Evolutionary conservation across 2,113 vertebrate species (phyloP).

Genomic region (Phaethornis superciliosus): DNA sequence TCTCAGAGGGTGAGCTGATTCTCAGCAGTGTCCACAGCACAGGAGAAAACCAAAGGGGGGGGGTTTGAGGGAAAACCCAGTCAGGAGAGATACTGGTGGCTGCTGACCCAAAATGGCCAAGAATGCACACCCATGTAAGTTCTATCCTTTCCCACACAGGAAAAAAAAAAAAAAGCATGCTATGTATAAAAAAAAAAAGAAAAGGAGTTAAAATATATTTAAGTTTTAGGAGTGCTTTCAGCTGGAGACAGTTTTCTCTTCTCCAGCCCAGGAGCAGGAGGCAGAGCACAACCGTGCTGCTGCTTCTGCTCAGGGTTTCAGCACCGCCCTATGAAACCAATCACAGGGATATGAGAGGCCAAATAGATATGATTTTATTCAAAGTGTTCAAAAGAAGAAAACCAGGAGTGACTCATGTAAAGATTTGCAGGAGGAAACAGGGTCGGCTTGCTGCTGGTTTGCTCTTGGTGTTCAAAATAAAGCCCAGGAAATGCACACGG

Average conservation of each 20-base stretch:
- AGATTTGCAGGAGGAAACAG: neutral
- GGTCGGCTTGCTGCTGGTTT: neutral
- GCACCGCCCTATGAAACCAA: neutral
- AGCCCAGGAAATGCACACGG: fast-evolving
- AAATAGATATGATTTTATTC: neutral
- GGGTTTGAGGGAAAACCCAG: fast-evolving
- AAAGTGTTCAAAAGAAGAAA: neutral
- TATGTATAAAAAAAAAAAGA: neutral
- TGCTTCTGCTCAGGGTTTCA: neutral
- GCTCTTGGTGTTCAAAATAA: neutral
- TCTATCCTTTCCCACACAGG: neutral
- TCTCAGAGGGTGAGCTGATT: neutral
- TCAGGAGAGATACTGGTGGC: no score
- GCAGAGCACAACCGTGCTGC: neutral
- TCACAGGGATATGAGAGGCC: fast-evolving
- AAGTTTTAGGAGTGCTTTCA: neutral
- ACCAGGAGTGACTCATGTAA: neutral
- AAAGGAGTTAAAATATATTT: neutral
- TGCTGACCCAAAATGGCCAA: neutral
- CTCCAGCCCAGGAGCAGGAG: neutral
- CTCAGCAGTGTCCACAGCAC: neutral
- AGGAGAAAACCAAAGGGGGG: neutral
- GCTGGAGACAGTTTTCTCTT: neutral
- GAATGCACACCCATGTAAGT: neutral
- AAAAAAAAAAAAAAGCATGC: neutral